These are phyloP conservation scores for Marronus borbonicus DNA, from an alignment of 2,888 invertebrate species.

Conservation along the genomic window DNA sequence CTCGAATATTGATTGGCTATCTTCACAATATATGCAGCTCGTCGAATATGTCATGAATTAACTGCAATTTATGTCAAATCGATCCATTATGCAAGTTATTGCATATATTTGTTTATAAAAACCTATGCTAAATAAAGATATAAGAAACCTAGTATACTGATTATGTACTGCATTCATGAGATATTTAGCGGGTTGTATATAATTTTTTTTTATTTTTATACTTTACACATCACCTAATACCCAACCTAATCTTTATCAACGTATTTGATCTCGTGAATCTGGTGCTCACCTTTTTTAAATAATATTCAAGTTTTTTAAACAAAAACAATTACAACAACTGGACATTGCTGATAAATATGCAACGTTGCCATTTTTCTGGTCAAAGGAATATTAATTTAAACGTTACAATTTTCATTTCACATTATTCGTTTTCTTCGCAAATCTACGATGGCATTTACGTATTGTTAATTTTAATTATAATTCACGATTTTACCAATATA, in stretches of 20 bases:
- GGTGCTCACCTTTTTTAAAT: slow-evolving; percentile 15
- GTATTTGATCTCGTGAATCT: slow-evolving; percentile 24
- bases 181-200: too few relatives aligned
- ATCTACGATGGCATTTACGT: background rate
- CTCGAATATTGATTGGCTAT: slow-evolving; percentile 4
- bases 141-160: too few relatives aligned
- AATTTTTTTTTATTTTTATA: background rate
- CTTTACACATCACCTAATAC: background rate
- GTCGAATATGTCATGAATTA: too few relatives aligned
- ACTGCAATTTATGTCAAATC: too few relatives aligned
- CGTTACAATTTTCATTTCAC: background rate
- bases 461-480: background rate
- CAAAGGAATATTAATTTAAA: background rate
- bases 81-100: too few relatives aligned
- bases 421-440: background rate
- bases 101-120: too few relatives aligned
- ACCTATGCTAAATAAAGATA: too few relatives aligned
- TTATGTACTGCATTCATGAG: too few relatives aligned
- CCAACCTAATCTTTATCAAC: background rate
- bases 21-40: too few relatives aligned
- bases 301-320: background rate
- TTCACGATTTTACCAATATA: slow-evolving; percentile 4
- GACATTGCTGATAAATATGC: too few relatives aligned
- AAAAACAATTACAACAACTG: background rate
- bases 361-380: background rate